Evolutionary conservation across 2,113 vertebrate genomes (phyloP).

Genomic region (Riparia riparia): DNA sequence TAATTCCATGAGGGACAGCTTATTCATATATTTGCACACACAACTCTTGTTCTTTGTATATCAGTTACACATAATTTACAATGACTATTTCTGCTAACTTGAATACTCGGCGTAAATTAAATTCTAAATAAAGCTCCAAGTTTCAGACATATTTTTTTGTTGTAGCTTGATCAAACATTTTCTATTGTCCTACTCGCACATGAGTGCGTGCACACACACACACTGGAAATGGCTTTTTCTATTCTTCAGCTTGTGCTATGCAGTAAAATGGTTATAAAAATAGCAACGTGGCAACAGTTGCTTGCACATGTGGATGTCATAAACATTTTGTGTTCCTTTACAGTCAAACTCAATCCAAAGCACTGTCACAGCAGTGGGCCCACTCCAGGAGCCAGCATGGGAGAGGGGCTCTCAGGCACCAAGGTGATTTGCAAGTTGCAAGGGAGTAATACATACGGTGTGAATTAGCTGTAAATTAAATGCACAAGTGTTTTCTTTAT

Average conservation of each 20-base stretch:
- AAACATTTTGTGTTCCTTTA: not conserved
- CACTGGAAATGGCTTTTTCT: not conserved
- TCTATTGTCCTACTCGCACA: not conserved
- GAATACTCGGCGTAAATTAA: not conserved
- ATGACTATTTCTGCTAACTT: conserved; percentile 6
- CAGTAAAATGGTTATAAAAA: conserved; percentile 26
- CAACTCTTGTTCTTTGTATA: not conserved
- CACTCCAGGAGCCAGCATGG: not conserved
- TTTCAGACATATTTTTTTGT: not conserved
- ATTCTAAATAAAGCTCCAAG: conserved; percentile 34
- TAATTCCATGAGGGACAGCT: conserved; percentile 39
- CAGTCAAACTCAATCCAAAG: not conserved
- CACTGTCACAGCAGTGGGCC: not conserved
- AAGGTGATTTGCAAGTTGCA: not conserved
- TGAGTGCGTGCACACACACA: not conserved
- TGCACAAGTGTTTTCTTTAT: not conserved
- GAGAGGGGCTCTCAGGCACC: not conserved
- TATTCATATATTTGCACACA: conserved; percentile 8
- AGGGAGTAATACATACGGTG: not conserved
- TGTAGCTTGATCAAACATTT: conserved; percentile 4
- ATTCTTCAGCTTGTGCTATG: not conserved
- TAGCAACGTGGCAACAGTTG: not conserved
- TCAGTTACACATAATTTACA: conserved; percentile 50
- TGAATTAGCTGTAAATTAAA: not conserved
- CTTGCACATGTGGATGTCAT: conserved; percentile 29